Conservation (phyloP, 2,797 vertebrate species). For the Crypturellus tataupa region DNA sequence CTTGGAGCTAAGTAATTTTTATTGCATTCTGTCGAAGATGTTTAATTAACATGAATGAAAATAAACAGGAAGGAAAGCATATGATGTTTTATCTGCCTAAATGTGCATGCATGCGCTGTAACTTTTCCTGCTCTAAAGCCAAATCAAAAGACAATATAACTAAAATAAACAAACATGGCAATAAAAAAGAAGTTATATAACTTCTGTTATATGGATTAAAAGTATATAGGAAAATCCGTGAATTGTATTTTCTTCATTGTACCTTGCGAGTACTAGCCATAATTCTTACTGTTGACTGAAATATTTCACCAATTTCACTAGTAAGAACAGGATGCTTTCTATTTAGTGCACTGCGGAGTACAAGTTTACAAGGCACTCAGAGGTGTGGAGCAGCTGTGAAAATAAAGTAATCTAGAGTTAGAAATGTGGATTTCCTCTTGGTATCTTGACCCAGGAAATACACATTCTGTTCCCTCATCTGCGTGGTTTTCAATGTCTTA, state of each 20-base stretch:
- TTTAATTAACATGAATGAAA: constrained; percentile 63
- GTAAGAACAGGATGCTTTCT: not conserved
- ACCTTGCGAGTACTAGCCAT: not conserved
- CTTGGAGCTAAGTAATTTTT: constrained; percentile 39
- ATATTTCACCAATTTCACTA: not conserved
- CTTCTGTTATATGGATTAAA: no score
- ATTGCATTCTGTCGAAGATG: not conserved
- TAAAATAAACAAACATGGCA: not conserved
- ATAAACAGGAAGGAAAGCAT: constrained; percentile 5
- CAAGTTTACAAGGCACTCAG: not conserved
- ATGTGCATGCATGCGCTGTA: not conserved
- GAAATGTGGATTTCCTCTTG: not conserved
- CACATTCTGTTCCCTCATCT: not conserved
- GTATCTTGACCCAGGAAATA: not conserved
- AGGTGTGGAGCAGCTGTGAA: not conserved
- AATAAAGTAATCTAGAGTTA: not conserved
- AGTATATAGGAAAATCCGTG: not conserved
- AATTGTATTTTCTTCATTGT: not conserved
- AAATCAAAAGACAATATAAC: not conserved
- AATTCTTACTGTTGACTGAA: not conserved
- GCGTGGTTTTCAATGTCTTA: accelerated
- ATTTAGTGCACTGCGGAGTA: not conserved
- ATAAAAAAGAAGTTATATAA: not conserved
- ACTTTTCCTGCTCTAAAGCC: not conserved
- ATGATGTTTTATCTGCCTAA: not conserved